phyloP scores from a whole-genome alignment of 2,888 invertebrate species.

The Camptogramma bilineatum region DNA sequence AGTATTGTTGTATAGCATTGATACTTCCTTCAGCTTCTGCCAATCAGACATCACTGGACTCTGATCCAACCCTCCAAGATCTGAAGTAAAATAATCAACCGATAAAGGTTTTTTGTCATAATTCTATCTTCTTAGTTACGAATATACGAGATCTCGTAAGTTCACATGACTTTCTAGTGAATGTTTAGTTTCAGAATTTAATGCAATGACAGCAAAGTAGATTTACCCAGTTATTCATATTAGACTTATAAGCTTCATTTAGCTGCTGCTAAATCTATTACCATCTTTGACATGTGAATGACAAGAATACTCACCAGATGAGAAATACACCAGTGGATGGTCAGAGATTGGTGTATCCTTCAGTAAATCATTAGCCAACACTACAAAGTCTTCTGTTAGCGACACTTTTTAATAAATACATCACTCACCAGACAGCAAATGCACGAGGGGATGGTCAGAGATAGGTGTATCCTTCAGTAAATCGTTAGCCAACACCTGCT shows the following conservation, averaged over 20 bases:
- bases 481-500: conserved; percentile 91
- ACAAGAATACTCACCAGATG: conserved; percentile 92
- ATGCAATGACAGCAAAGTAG: no score
- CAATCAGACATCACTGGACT: conserved; percentile 95
- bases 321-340: conserved; percentile 89
- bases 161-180: no score
- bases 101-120: not conserved
- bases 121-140: no score
- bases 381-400: conserved; percentile 56
- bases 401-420: no score
- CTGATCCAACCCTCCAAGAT: conserved; percentile 93
- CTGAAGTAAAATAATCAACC: no score
- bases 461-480: conserved; percentile 89
- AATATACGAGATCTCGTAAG: no score
- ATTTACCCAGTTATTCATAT: no score
- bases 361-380: conserved; percentile 90
- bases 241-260: no score
- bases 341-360: conserved; percentile 88
- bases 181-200: no score
- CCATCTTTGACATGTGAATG: no score
- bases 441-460: conserved; percentile 89
- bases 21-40: conserved; percentile 92
- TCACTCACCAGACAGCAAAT: conserved; percentile 89
- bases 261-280: no score
- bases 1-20: conserved; percentile 87